Base-by-base conservation (phyloP, 2,797 vertebrate genomes). In the Varecia variegata region DNA sequence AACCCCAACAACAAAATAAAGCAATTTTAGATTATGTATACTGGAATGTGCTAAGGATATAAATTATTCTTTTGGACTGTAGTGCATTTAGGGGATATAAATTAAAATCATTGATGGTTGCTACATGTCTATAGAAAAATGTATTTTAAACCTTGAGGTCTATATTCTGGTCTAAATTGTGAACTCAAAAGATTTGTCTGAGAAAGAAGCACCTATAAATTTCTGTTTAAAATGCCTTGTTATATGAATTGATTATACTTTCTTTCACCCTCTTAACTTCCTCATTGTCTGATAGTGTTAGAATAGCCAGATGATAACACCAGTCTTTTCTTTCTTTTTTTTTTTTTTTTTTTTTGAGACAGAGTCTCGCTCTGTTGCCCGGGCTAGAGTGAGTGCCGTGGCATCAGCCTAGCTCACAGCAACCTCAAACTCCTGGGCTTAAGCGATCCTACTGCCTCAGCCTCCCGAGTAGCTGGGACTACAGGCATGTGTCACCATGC, bases 61-160 rank as follows among this genome's bases (percentile, higher is more conserved):
- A 32, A 54, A 82, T 90, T 81, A 38, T 86, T 71, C 5, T 85
- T 96, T 94, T 90, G 74, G 50, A 58, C 47, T 40, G 5, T 40
- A 79, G 11, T 77, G 15, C 67, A 89, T 58, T 90, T 87, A 95
- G 35, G 56, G 21, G 8, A n/a, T 60, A 35, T 70, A 82, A 73
- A 4, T 56, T 89, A 58, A 90, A 96, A 20, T 62, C 14, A 40
- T 58, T 40, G 30, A 47, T 12, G 2, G 23, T 89, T 89, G 15
- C 76, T 92, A 20, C 3, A 21, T 38, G 18, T 43, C 10, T 71
- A 6, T 62, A 89, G 74, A 76, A 89, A 86, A 95, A 38, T 86
- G 15, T 40, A 60, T 74, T 91, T 95, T 95, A 86, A 94, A 88
- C n/a, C 12, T 70, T 83, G 54, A 93, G 20, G 35, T 70, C 38